phyloP scores from a whole-genome alignment of 2,888 invertebrate genomes.

The Agriotes lineatus region DNA sequence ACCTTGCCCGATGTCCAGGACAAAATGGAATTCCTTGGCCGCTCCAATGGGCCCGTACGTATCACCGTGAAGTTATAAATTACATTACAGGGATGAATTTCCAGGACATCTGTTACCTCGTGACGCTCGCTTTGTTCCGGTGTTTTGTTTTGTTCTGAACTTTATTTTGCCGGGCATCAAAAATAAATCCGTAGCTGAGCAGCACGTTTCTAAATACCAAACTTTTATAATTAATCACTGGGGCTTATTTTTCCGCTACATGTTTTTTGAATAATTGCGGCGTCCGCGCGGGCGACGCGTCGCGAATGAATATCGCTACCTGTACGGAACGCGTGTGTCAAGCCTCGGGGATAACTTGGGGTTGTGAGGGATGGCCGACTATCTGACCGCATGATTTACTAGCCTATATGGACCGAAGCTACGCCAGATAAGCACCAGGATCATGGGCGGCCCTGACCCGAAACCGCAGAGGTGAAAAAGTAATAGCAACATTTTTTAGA shows the following conservation, averaged over 20 bases:
- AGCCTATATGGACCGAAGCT: constrained; percentile 58
- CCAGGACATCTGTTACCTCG: constrained; percentile 55
- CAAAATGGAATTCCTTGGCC: constrained; percentile 58
- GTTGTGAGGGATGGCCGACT: constrained; percentile 47
- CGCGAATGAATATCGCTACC: constrained; percentile 30
- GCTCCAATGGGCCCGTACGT: constrained; percentile 48
- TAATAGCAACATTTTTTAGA: constrained; percentile 55
- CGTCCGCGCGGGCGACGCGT: constrained; percentile 28
- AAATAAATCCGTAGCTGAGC: constrained; percentile 46
- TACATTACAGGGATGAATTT: constrained; percentile 55
- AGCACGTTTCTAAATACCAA: constrained; percentile 44
- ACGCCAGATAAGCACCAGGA: constrained; percentile 58
- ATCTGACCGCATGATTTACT: constrained; percentile 61
- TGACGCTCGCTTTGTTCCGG: constrained; percentile 47
- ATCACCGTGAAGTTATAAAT: constrained; percentile 56
- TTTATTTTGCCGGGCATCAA: constrained; percentile 45
- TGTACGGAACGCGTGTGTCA: constrained; percentile 39
- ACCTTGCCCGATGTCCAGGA: constrained; percentile 55
- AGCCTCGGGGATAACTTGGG: constrained; percentile 39
- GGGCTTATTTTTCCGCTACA: constrained; percentile 45
- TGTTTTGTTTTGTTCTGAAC: constrained; percentile 47
- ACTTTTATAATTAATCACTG: constrained; percentile 47
- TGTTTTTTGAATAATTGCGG: constrained; percentile 42
- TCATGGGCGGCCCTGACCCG: constrained; percentile 58
- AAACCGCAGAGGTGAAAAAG: constrained; percentile 57